Percentiles rank a stretch among this genome's conserved stretches.
Conservation (phyloP, 2,888 invertebrate genomes). For the Chouioia cunea region DNA sequence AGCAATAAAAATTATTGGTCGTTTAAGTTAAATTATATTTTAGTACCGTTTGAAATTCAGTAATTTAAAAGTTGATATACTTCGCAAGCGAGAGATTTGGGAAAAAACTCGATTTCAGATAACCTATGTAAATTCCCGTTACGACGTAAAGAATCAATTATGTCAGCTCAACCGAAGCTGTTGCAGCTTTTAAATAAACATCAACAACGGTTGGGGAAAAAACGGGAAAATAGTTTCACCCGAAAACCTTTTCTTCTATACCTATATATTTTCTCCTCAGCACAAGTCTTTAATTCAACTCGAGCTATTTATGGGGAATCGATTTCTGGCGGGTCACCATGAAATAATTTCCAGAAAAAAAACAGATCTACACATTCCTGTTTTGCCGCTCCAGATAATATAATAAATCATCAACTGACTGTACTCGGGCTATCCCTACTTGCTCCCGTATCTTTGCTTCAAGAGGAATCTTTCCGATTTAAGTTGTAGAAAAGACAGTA, state of each 20-base stretch:
- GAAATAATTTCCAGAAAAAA: constrained; percentile 12
- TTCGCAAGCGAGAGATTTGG: not conserved
- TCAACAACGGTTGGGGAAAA: constrained; percentile 1
- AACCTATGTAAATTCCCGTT: not conserved
- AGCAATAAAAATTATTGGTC: too few relatives aligned
- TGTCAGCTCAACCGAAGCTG: not conserved
- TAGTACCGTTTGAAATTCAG: too few relatives aligned
- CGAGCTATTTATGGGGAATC: not conserved
- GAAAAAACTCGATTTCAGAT: not conserved
- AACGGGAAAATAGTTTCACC: not conserved
- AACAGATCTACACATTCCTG: not conserved
- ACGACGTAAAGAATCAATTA: constrained; percentile 21
- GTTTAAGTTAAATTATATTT: too few relatives aligned
- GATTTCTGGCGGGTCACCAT: constrained; percentile 8
- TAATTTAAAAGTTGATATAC: too few relatives aligned
- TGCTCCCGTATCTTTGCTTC: too few relatives aligned
- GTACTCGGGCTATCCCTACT: too few relatives aligned
- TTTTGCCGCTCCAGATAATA: too few relatives aligned
- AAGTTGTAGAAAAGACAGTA: too few relatives aligned
- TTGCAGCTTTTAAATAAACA: constrained; percentile 4
- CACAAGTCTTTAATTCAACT: not conserved
- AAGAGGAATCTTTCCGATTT: too few relatives aligned
- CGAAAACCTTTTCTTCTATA: too few relatives aligned
- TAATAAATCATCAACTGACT: too few relatives aligned
- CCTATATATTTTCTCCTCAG: not conserved